phyloP scores from a whole-genome alignment of 1,140 invertebrate species.

The Penaeus japonicus region DNA sequence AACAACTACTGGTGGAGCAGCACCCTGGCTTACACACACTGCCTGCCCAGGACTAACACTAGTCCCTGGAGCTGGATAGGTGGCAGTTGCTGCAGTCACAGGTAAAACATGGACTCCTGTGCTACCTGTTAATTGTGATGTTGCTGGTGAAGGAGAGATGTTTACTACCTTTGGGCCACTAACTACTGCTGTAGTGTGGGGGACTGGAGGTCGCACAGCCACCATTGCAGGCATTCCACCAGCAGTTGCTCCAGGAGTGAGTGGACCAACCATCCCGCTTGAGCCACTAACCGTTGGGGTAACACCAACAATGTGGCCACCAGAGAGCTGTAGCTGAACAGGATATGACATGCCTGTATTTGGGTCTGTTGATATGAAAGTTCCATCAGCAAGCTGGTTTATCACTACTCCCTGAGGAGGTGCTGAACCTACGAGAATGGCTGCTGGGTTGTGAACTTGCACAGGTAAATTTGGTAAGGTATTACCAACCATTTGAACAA shows the following conservation, averaged over 20 bases:
- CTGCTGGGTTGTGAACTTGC: constrained; percentile 53
- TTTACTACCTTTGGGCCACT: constrained; percentile 45
- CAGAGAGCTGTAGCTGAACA: constrained; percentile 56
- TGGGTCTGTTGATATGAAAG: constrained; percentile 59
- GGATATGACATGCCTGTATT: constrained; percentile 57
- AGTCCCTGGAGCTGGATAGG: constrained; percentile 30
- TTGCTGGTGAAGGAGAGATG: constrained; percentile 44
- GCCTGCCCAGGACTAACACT: constrained; percentile 38
- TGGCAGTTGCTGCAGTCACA: constrained; percentile 32
- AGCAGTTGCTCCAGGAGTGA: constrained; percentile 33
- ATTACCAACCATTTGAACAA: constrained; percentile 59
- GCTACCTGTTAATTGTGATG: constrained; percentile 30
- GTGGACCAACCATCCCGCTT: constrained; percentile 31
- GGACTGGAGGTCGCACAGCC: constrained; percentile 49
- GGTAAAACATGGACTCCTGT: constrained; percentile 44
- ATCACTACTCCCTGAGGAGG: constrained; percentile 55
- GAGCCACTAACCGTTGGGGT: constrained; percentile 45
- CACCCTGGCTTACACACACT: constrained; percentile 35
- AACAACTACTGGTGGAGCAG: constrained; percentile 38
- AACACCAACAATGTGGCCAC: constrained; percentile 56
- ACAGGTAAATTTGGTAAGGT: constrained; percentile 53
- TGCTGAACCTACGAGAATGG: constrained; percentile 54
- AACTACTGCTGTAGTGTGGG: constrained; percentile 48
- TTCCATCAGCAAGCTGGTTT: constrained; percentile 56
- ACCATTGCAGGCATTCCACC: constrained; percentile 51